A percentile compares a stretch with the other conserved stretches of the same genome.
phyloP scores from a whole-genome alignment of 2,888 invertebrate species.

The Iphiclides podalirius region DNA sequence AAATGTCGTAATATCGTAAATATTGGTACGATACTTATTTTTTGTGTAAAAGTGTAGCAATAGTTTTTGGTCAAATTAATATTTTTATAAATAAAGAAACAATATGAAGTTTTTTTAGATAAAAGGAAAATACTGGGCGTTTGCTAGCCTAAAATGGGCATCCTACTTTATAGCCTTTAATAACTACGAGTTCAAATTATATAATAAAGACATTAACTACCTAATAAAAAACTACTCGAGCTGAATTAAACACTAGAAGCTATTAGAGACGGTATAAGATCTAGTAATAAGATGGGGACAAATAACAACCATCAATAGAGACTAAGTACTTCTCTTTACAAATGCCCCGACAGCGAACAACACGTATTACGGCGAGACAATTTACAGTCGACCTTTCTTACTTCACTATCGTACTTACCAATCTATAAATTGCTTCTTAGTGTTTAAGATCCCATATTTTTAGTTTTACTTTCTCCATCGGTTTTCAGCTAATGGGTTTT shows the following conservation, averaged over 20 bases:
- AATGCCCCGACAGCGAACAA: conserved; percentile 35
- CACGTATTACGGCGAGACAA: conserved; percentile 39
- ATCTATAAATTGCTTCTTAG: conserved; percentile 36
- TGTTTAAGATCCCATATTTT: conserved; percentile 23
- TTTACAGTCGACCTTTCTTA: conserved; percentile 37
- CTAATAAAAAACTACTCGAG: neutral
- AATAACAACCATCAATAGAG: conserved; percentile 40
- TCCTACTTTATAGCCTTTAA: no score
- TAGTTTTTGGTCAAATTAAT: no score
- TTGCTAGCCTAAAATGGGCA: no score
- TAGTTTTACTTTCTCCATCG: conserved; percentile 18
- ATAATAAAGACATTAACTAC: neutral
- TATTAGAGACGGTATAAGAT: conserved; percentile 9
- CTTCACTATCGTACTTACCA: conserved; percentile 30
- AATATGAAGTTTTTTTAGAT: no score
- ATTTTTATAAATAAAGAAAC: no score
- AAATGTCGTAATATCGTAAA: no score
- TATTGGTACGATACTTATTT: no score
- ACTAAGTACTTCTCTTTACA: conserved; percentile 38
- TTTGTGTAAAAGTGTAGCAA: no score
- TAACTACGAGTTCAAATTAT: conserved; percentile 15
- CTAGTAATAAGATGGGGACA: conserved; percentile 33
- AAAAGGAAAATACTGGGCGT: no score
- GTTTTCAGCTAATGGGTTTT: conserved; percentile 16
- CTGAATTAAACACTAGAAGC: conserved; percentile 13